A percentile compares a stretch with the other conserved stretches of the same genome.
These are phyloP conservation scores for Prolemur simus DNA, from an alignment of 2,113 vertebrate species.

Conservation along the genomic window DNA sequence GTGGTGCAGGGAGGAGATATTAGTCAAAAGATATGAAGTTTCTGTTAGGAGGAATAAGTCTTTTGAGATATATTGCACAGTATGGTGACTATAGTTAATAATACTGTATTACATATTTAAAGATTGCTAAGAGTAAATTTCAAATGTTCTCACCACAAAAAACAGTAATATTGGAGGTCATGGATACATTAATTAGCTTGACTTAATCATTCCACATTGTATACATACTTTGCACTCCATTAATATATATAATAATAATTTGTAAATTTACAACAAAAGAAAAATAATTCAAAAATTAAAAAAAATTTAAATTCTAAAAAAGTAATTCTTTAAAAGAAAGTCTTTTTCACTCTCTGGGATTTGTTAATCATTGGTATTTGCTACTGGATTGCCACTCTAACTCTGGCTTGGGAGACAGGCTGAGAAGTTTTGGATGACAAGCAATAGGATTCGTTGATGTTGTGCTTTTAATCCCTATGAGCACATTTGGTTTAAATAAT, in stretches of 20 bases:
- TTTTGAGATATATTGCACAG: neutral
- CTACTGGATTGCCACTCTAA: neutral
- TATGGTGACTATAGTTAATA: neutral
- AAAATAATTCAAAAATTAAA: neutral
- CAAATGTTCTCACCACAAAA: neutral
- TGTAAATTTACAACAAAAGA: neutral
- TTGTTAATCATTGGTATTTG: neutral
- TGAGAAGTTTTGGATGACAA: neutral
- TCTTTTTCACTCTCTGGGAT: neutral
- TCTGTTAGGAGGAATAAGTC: neutral
- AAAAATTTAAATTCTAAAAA: neutral
- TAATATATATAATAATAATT: neutral
- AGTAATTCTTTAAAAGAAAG: neutral
- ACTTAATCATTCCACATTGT: neutral
- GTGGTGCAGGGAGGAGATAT: neutral
- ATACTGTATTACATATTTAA: neutral
- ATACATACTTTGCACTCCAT: neutral
- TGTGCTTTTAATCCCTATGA: neutral
- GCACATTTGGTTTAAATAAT: neutral
- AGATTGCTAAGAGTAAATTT: neutral
- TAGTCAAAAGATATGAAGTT: neutral
- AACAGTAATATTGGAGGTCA: neutral
- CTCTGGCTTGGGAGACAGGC: neutral
- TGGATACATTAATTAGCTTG: neutral
- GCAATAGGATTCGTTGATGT: neutral